Conservation (phyloP, 2,888 invertebrate species). For the Camponotus fellah region DNA sequence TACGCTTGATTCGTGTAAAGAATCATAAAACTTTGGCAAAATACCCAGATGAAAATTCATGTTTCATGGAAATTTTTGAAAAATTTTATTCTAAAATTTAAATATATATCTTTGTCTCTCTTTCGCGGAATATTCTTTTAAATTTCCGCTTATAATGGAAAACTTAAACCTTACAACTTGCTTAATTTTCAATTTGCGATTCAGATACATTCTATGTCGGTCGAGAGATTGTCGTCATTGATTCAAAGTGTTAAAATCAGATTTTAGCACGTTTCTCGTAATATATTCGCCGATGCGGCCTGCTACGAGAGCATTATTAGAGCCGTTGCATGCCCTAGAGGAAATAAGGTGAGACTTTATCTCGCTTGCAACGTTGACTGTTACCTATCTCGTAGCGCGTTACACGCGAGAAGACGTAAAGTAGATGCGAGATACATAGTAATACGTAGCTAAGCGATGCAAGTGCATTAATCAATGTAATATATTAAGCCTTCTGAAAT, state of each 20-base stretch:
- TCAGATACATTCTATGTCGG: conserved; percentile 37
- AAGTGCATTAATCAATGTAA: conserved; percentile 33
- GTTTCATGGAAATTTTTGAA: not conserved
- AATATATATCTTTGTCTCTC: not conserved
- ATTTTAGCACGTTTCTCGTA: conserved; percentile 43
- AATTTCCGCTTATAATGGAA: conserved; percentile 38
- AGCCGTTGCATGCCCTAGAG: conserved; percentile 30
- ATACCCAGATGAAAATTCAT: not conserved
- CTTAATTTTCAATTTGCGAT: conserved; percentile 49
- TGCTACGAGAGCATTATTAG: not conserved
- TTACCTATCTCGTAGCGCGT: conserved; percentile 12
- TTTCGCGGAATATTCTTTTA: not conserved
- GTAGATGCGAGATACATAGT: conserved; percentile 38
- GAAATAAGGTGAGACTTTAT: conserved; percentile 47
- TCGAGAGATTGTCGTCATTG: conserved; percentile 31
- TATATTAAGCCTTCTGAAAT: conserved; percentile 32
- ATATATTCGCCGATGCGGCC: conserved; percentile 31
- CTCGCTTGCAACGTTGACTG: conserved; percentile 18
- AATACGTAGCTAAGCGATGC: conserved; percentile 12
- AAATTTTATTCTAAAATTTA: not conserved
- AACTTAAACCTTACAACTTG: conserved; percentile 15
- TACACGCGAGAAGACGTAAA: conserved; percentile 24
- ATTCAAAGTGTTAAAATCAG: conserved; percentile 48
- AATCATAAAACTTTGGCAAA: not conserved
- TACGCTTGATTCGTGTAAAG: not conserved